These are phyloP conservation scores for Parasteatoda tepidariorum DNA, from an alignment of 1,140 invertebrate genomes.

Conservation along the genomic window DNA sequence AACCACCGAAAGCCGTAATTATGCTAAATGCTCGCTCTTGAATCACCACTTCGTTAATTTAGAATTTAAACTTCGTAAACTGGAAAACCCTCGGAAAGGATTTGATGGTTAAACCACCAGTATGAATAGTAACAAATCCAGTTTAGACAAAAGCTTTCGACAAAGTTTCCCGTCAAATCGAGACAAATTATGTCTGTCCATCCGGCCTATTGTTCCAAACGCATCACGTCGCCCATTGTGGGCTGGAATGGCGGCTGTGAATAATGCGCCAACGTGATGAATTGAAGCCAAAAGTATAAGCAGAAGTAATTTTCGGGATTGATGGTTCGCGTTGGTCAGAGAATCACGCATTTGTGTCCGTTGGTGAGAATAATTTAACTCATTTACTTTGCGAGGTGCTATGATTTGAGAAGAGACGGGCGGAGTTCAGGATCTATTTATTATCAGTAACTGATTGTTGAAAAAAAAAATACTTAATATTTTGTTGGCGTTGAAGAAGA, in stretches of 20 bases:
- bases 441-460: no score
- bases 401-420: no score
- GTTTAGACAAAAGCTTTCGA: conserved; percentile 25
- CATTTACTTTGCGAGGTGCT: neutral
- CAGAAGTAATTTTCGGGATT: conserved; percentile 48
- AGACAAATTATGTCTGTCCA: conserved; percentile 37
- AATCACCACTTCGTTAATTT: no score
- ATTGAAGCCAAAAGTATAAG: conserved; percentile 49
- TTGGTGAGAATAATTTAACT: neutral
- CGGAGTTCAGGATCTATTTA: no score
- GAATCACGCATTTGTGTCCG: conserved; percentile 10
- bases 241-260: neutral
- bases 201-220: conserved; percentile 7
- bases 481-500: no score
- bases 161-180: conserved; percentile 22
- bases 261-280: conserved; percentile 46
- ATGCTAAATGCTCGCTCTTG: no score
- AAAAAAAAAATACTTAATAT: no score
- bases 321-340: neutral
- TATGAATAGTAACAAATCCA: conserved; percentile 29
- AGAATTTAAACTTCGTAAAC: no score
- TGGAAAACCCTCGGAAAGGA: no score
- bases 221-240: conserved; percentile 7
- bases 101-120: neutral
- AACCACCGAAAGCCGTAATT: no score